Evolutionary conservation across 2,797 vertebrate species (phyloP), one percentile per base, ranked within the genome.

Genomic region (Buphagus erythrorhynchus): DNA sequence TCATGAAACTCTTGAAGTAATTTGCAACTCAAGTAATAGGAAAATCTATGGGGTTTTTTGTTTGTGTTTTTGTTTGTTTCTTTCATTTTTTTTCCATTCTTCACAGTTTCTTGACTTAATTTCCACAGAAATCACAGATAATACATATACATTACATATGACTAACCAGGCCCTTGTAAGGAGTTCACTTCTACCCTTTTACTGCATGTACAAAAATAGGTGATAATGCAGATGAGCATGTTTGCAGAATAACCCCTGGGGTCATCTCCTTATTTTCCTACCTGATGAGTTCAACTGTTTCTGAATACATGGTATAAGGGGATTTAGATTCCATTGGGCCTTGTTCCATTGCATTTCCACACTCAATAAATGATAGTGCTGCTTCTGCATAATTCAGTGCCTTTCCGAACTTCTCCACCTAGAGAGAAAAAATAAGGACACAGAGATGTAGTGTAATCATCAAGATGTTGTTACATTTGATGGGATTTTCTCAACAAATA

Each of bases 211-310:
- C 3, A 2, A 58, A 88, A 88, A 40, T 24, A 67, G 5, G 20
- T 59, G 57, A 65, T 75, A 86, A 93, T 46, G 42, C 40, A 77
- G 57, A 75, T 40, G 15, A 82, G 43, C 7, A 10, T 52, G 48
- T 73, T 85, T 95, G 55, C 33, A 40, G 51, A 89, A 36, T 35
- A 95, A 81, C 49, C 25, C n/a, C 35, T 55, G 22, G 43, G 8
- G 43, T 66, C 51, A 65, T 43, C 28, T 67, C 29, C 31, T 71
- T 82, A 33, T 29, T 67, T 42, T 81, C 85, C 97, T 97, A 99
- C 99, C 99, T 99, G 97, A 99, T 99, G 35, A 99, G 99, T 97
- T 99, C 99, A 95, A 99, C 99, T 5, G 99, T 99, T 98, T 99
- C 99, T 5, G 99, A 99, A 95, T 99, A 99, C 99, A 99, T 99